Evolutionary conservation across 2,113 vertebrate species (phyloP), one percentile per base, ranked within the genome.

Genomic region (Dromiciops gliroides): DNA sequence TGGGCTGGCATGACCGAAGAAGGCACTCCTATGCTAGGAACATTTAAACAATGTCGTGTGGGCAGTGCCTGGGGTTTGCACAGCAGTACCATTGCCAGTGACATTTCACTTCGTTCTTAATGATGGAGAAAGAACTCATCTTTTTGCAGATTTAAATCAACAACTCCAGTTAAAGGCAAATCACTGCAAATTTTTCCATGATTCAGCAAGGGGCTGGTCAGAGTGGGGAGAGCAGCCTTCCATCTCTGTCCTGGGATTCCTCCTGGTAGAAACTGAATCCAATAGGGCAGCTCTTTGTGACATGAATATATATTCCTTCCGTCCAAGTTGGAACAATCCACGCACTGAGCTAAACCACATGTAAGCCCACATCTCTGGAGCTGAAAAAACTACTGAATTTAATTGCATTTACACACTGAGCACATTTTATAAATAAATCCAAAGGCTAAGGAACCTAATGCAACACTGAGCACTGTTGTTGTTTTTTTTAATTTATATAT

Each of bases 391-490:
- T 60, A 75, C 67, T 19, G 24, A 47, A 26, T 92, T 91, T 83
- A 52, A 50, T 16, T 49, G 47, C 53, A 90, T 48, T 96, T 90
- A 91, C 93, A 83, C 51, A 92, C 0, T 1, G 0, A 93, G 28
- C n/a, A 48, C 51, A 8, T 28, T 89, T 90, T 56, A 93, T 56
- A 92, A 92, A 93, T 51, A 92, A 92, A 94, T 47, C 51, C 89
- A 94, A 93, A 48, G 92, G 52, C 67, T 50, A 49, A 51, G 26
- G 22, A 31, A 51, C 52, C 11, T 22, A 22, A 83, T 22, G 67
- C 67, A 44, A 83, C n/a, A 83, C 67, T 83, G 67, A 83, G 7
- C 19, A 22, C n/a, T 14, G 6, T 3, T 75, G 44, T 83, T 83
- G 44, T 83, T 56, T 83, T 83, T n/a, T n/a, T n/a, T n/a, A n/a